These are phyloP conservation scores for Alethe diademata DNA, from an alignment of 2,113 vertebrate genomes.

Conservation along the genomic window DNA sequence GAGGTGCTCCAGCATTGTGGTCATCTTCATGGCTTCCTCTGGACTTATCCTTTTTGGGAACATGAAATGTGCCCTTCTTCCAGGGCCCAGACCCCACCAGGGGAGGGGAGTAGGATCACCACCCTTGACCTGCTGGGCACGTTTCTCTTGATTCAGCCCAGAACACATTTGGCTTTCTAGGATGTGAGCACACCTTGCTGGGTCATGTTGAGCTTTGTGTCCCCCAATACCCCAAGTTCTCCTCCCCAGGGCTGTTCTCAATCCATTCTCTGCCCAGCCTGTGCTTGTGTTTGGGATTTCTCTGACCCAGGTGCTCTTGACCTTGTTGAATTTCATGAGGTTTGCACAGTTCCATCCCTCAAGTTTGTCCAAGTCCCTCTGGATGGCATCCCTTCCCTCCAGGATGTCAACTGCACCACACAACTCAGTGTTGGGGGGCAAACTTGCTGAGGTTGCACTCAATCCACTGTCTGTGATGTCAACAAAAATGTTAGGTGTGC, in stretches of 20 bases:
- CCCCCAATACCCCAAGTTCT: neutral
- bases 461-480: neutral
- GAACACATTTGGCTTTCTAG: neutral
- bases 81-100: neutral
- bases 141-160: neutral
- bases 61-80: neutral
- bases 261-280: neutral
- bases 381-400: neutral
- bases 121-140: rapidly evolving
- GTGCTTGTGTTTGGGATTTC: neutral
- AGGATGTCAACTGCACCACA: rapidly evolving
- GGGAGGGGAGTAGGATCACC: too few species aligned
- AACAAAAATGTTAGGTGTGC: neutral
- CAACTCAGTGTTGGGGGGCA: neutral
- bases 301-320: rapidly evolving
- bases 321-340: neutral
- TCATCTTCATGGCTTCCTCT: neutral
- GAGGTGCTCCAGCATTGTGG: neutral
- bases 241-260: neutral
- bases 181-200: neutral
- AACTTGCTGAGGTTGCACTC: neutral
- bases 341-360: neutral
- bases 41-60: neutral
- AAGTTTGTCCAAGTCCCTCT: neutral
- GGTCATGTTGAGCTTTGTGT: neutral